Conservation (phyloP, 2,113 vertebrate species). For the Amphiprion percula region DNA sequence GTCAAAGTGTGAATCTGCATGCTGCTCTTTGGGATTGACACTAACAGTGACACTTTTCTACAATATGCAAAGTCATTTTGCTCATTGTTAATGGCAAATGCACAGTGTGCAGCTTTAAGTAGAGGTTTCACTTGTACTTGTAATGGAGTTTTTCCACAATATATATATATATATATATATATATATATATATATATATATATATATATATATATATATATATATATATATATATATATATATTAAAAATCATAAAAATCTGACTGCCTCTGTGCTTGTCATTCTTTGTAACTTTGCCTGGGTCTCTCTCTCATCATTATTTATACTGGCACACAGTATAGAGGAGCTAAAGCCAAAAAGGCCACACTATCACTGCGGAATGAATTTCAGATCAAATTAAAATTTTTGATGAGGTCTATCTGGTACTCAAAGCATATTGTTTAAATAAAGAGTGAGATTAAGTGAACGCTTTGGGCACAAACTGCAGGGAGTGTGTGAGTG, state of each 20-base stretch:
- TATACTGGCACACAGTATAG: conserved; percentile 38
- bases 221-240: background rate
- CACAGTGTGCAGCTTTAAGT: background rate
- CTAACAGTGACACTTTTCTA: background rate
- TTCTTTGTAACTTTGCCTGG: conserved; percentile 1
- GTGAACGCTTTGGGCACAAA: conserved; percentile 33
- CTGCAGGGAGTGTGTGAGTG: background rate
- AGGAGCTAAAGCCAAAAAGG: conserved; percentile 53
- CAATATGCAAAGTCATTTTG: background rate
- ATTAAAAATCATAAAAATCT: background rate
- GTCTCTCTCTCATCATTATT: conserved; percentile 46
- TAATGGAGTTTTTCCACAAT: background rate
- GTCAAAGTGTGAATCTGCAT: background rate
- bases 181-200: background rate
- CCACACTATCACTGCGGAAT: conserved; percentile 59
- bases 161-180: background rate
- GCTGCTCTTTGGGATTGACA: background rate
- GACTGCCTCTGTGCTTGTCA: background rate
- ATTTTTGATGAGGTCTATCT: conserved; percentile 52
- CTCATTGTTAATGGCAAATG: background rate
- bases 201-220: no score
- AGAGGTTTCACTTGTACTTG: background rate
- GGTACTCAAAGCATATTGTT: conserved; percentile 48
- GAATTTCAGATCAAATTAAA: conserved; percentile 65
- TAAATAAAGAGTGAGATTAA: conserved; percentile 51